Percentiles rank a stretch among this genome's conserved stretches.
These are phyloP conservation scores for Aphaenogaster ashmeadi DNA, from an alignment of 1,140 invertebrate genomes.

Conservation along the genomic window DNA sequence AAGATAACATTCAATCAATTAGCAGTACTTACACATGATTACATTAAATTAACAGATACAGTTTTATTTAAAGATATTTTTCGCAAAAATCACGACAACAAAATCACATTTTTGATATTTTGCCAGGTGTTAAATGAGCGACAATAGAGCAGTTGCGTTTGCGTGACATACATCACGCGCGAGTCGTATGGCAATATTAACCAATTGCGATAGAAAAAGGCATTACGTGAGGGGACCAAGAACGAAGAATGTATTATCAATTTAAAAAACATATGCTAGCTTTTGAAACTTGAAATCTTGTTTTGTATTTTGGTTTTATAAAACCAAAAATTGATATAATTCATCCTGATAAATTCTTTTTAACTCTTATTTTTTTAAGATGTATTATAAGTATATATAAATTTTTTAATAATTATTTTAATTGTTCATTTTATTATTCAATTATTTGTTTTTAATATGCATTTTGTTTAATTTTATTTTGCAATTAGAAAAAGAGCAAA, in stretches of 20 bases:
- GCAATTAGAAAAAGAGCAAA: not conserved
- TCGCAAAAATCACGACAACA: not conserved
- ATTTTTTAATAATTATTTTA: not conserved
- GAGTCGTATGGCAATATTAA: constrained; percentile 68
- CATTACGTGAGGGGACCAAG: constrained; percentile 50
- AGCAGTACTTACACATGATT: not conserved
- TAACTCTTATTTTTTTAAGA: not conserved
- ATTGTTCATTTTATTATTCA: not conserved
- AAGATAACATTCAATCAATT: not conserved
- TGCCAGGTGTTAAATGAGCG: constrained; percentile 30
- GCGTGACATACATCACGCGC: constrained; percentile 65
- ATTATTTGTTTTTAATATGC: not conserved
- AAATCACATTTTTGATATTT: constrained; percentile 22
- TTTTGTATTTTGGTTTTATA: not conserved
- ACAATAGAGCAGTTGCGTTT: constrained; percentile 52
- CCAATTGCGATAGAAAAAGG: constrained; percentile 74
- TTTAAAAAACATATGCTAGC: constrained; percentile 66
- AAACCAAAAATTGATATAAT: not conserved
- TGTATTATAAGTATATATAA: not conserved
- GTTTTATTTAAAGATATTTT: not conserved
- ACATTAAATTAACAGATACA: not conserved
- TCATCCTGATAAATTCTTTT: not conserved
- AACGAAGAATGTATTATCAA: constrained; percentile 48
- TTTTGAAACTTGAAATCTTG: not conserved
- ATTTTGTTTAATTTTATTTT: not conserved